These are phyloP conservation scores for Peromyscus californicus DNA, from an alignment of 2,113 vertebrate genomes.

Conservation along the genomic window DNA sequence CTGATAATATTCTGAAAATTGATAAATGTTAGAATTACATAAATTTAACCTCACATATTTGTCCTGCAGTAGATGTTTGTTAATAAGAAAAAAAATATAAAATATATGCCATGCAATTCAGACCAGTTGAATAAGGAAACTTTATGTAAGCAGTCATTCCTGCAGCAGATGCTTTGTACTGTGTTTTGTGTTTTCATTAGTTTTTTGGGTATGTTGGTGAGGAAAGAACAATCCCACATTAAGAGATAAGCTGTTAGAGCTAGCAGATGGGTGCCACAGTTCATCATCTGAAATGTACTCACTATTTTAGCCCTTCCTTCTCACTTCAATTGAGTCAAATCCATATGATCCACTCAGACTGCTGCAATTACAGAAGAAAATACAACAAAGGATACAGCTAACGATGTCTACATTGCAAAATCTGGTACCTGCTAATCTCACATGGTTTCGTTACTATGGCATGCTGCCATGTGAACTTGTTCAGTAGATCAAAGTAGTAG, in stretches of 20 bases:
- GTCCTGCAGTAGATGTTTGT: not conserved
- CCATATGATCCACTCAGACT: not conserved
- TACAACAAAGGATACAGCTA: not conserved
- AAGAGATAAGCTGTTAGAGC: not conserved
- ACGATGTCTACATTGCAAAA: not conserved
- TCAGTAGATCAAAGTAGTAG: not conserved
- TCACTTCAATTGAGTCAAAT: not conserved
- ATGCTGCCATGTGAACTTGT: not conserved
- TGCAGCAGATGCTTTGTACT: not conserved
- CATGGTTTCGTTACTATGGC: not conserved
- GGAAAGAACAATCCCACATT: not conserved
- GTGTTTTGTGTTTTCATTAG: not conserved
- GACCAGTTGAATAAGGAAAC: not conserved
- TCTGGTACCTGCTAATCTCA: not conserved
- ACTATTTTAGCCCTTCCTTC: not conserved
- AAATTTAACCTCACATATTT: not conserved
- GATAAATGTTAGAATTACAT: not conserved
- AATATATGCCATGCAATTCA: not conserved
- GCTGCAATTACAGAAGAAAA: not conserved
- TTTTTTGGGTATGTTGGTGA: not conserved
- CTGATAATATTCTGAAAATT: not conserved
- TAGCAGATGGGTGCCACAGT: fast-evolving
- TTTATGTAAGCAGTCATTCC: not conserved
- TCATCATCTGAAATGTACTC: not conserved
- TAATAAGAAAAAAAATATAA: not conserved